These are phyloP conservation scores for Spea multiplicata DNA, from an alignment of 2,113 vertebrate genomes.

Conservation along the genomic window DNA sequence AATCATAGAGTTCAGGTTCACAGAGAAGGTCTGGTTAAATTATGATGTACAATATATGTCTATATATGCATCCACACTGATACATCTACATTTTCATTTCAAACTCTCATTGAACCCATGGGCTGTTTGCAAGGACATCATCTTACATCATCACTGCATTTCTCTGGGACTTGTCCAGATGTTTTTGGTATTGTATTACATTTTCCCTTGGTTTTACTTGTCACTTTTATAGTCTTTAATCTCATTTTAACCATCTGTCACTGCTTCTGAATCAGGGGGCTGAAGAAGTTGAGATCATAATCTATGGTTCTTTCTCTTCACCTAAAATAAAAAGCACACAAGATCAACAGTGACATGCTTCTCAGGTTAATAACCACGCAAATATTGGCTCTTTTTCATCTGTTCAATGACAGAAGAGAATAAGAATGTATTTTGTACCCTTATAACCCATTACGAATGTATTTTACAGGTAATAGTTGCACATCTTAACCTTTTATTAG, in stretches of 20 bases:
- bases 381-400: too few relatives aligned
- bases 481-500: too few relatives aligned
- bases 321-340: constrained; percentile 2
- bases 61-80: too few relatives aligned
- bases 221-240: constrained; percentile 25
- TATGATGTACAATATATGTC: background rate
- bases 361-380: too few relatives aligned
- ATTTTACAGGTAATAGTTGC: too few relatives aligned
- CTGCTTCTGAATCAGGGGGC: constrained; percentile 39
- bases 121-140: background rate
- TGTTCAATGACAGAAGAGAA: too few relatives aligned
- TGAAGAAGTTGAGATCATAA: constrained; percentile 26
- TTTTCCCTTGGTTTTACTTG: constrained; percentile 17
- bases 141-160: constrained; percentile 10
- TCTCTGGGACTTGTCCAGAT: constrained; percentile 47
- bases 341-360: too few relatives aligned
- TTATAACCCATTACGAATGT: too few relatives aligned
- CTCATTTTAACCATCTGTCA: constrained; percentile 55
- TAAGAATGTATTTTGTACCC: too few relatives aligned
- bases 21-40: background rate
- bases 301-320: background rate
- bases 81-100: too few relatives aligned
- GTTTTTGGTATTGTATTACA: constrained; percentile 57
- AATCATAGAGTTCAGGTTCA: background rate
- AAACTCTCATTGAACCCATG: too few relatives aligned